phyloP scores from a whole-genome alignment of 2,888 invertebrate genomes.

The Barypeithes pellucidus region DNA sequence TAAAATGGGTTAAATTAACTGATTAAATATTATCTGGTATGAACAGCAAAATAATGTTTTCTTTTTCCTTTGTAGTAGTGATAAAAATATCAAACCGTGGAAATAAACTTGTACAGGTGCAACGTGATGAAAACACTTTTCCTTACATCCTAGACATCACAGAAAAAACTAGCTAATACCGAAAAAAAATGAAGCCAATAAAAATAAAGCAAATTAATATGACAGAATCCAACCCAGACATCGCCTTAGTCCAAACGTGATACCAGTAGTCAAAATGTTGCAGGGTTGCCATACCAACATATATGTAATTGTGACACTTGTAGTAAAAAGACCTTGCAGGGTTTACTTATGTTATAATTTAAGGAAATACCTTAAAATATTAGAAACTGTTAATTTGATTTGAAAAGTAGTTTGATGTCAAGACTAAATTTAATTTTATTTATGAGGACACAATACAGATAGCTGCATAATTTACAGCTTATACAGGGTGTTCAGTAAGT shows the following conservation, averaged over 20 bases:
- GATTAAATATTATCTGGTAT: neutral
- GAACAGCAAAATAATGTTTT: neutral
- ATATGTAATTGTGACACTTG: too few relatives aligned
- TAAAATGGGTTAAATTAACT: too few relatives aligned
- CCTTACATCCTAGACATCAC: conserved; percentile 11
- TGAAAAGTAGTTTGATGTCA: too few relatives aligned
- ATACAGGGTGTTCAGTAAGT: too few relatives aligned
- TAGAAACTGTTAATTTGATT: too few relatives aligned
- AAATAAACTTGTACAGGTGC: conserved; percentile 16
- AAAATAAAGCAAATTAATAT: conserved; percentile 23
- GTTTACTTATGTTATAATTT: too few relatives aligned
- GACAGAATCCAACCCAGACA: conserved; percentile 61
- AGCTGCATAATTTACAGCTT: too few relatives aligned
- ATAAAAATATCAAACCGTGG: conserved; percentile 1
- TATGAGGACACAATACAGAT: too few relatives aligned
- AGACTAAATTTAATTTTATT: too few relatives aligned
- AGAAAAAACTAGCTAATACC: conserved; percentile 20
- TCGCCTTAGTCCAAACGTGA: conserved; percentile 61
- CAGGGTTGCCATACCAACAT: neutral
- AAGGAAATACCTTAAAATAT: too few relatives aligned
- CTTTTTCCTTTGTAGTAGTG: neutral
- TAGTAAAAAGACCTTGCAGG: too few relatives aligned
- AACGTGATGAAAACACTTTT: conserved; percentile 9
- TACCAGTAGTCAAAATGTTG: conserved; percentile 9
- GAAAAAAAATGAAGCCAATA: conserved; percentile 21